Conservation (phyloP, 37 sponge, comb jelly and placozoan species). For the Axinella damicornis region DNA sequence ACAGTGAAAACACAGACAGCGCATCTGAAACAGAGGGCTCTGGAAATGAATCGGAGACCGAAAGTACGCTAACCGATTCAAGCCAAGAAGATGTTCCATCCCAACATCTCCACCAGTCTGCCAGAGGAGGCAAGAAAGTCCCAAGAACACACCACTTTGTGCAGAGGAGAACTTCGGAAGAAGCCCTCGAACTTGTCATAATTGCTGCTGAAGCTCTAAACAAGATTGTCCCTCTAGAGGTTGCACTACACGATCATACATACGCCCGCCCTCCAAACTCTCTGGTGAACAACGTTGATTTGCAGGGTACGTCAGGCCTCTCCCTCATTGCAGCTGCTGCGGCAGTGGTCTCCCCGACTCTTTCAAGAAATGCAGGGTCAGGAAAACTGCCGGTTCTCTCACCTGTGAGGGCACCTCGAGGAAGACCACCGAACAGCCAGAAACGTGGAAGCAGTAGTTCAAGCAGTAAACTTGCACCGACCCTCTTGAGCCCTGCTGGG, state of each 20-base stretch:
- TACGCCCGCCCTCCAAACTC: conserved; percentile 62
- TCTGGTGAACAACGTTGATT: conserved; percentile 55
- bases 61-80: conserved; percentile 71
- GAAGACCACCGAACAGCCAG: conserved; percentile 79
- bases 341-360: conserved; percentile 85
- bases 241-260: conserved; percentile 85
- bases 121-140: conserved; percentile 6
- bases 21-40: conserved; percentile 27
- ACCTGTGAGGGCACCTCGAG: conserved; percentile 83
- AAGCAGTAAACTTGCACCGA: conserved; percentile 59
- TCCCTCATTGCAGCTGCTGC: conserved; percentile 89
- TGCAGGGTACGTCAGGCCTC: conserved; percentile 77
- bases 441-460: conserved; percentile 43
- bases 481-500: conserved; percentile 79
- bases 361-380: conserved; percentile 35
- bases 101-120: background rate
- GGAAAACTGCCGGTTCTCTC: conserved; percentile 35
- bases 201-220: conserved; percentile 75
- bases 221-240: conserved; percentile 62
- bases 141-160: no score
- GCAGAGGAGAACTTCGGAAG: conserved; percentile 20
- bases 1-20: conserved; percentile 62
- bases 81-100: conserved; percentile 43
- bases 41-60: conserved; percentile 44
- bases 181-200: conserved; percentile 69